Base-by-base conservation (phyloP, 2,888 invertebrate genomes). In the Sympetrum striolatum region DNA sequence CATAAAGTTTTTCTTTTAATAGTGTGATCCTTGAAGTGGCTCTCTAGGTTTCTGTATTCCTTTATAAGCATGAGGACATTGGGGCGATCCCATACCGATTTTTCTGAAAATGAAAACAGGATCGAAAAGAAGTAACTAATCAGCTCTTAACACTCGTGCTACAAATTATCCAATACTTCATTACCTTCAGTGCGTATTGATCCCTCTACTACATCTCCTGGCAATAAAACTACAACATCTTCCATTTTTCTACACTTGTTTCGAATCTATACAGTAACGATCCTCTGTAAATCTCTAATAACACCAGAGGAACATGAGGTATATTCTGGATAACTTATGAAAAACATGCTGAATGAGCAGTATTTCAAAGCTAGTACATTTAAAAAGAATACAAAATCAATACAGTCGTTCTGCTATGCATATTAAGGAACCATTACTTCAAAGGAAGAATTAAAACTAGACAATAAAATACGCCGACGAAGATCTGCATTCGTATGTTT, bases 161-260 rank as follows among this genome's bases (percentile, higher is more conserved):
- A 25, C 14, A 80, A 18, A 2, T 80, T 80, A 31, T 81, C 10
- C 18, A 12, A 15, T 14, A n/a, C 10, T 0, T 18, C 0, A 86
- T 35, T 86, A 86, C 86, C 86, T 86, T 86, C 86, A 35, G 35
- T 37, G 2, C 18, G 86, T 0, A 64, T n/a, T 14, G 86, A 18
- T 8, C 60, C 86, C 3, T 86, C 86, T 18, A 60, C 60, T 37
- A 60, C 60, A 37, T 60, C 35, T n/a, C 31, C 82, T 31, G 82
- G 82, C 37, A 86, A 60, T 5, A 86, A 60, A 22, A 86, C 86
- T 12, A 86, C 86, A n/a, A 86, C 86, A 37, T 86, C 86, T 86
- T 86, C 86, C 86, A 86, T 86, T 35, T 18, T 86, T 86, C 58
- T 12, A 14, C 31, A 31, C 31, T 73, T 25, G 25, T 73, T 64